Conservation (phyloP, 2,797 vertebrate species). For the Rhynchotus rufescens region DNA sequence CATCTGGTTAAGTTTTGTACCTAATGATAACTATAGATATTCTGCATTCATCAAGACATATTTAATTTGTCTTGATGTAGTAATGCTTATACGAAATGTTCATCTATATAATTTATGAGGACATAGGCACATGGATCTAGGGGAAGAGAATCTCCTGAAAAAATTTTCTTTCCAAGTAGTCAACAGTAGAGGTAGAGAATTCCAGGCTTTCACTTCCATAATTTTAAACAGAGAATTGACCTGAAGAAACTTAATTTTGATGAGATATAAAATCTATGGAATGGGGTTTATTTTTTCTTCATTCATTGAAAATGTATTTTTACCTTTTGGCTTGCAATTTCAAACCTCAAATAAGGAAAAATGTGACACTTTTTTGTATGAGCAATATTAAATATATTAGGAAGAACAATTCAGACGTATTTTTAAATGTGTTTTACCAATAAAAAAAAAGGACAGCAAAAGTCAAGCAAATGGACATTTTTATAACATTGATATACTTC, state of each 20-base stretch:
- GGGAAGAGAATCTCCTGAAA: background rate
- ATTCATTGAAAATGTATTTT: background rate
- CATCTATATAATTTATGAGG: background rate
- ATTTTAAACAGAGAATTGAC: background rate
- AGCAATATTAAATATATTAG: background rate
- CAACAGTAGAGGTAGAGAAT: background rate
- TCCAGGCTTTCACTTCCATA: background rate
- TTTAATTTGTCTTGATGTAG: background rate
- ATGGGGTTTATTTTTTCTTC: background rate
- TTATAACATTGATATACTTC: conserved; percentile 33
- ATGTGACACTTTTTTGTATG: background rate
- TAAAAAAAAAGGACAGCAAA: conserved; percentile 19
- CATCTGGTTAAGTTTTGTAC: background rate
- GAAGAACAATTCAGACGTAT: background rate
- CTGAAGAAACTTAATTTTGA: background rate
- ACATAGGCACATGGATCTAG: background rate
- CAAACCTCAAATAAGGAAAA: background rate
- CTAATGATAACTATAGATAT: background rate
- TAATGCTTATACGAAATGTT: background rate
- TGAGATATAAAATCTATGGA: background rate
- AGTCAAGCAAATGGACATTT: conserved; percentile 29
- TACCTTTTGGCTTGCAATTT: background rate
- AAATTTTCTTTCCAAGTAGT: background rate
- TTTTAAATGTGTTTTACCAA: background rate
- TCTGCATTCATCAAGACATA: background rate